These are phyloP conservation scores for Lordiphosa fenestrarum DNA, from an alignment of 2,888 invertebrate species.

Conservation along the genomic window DNA sequence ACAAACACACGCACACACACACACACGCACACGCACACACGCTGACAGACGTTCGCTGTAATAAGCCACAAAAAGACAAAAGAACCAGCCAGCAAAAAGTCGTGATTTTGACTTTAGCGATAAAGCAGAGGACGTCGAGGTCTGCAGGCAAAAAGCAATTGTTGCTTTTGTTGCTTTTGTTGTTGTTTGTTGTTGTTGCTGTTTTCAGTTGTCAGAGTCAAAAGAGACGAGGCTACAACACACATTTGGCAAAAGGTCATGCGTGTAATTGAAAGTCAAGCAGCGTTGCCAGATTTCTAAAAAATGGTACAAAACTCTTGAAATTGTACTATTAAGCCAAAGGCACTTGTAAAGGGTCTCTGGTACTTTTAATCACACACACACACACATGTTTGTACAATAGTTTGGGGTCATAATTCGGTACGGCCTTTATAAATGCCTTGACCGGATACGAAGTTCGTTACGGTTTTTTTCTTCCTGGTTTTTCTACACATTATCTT, in stretches of 20 bases:
- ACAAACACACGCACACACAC: slow-evolving; percentile 4
- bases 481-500: no score
- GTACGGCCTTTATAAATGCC: no score
- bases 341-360: no score
- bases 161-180: slow-evolving; percentile 18
- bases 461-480: no score
- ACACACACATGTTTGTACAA: no score
- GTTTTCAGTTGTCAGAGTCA: slow-evolving; percentile 21
- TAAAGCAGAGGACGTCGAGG: slow-evolving; percentile 43
- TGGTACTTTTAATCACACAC: no score
- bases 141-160: slow-evolving; percentile 28
- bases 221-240: slow-evolving; percentile 6
- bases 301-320: background rate
- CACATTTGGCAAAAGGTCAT: slow-evolving; percentile 31
- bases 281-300: slow-evolving; percentile 31
- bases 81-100: slow-evolving; percentile 44
- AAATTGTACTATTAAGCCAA: no score
- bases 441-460: no score
- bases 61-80: slow-evolving; percentile 29
- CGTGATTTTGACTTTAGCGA: slow-evolving; percentile 68
- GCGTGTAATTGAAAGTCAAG: slow-evolving; percentile 27
- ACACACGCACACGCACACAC: slow-evolving; percentile 1
- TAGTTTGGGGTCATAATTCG: no score
- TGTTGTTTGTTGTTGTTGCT: slow-evolving; percentile 17
- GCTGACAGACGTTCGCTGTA: slow-evolving; percentile 17